Evolutionary conservation across 2,113 vertebrate species (phyloP).

Genomic region (Spea bombifrons): DNA sequence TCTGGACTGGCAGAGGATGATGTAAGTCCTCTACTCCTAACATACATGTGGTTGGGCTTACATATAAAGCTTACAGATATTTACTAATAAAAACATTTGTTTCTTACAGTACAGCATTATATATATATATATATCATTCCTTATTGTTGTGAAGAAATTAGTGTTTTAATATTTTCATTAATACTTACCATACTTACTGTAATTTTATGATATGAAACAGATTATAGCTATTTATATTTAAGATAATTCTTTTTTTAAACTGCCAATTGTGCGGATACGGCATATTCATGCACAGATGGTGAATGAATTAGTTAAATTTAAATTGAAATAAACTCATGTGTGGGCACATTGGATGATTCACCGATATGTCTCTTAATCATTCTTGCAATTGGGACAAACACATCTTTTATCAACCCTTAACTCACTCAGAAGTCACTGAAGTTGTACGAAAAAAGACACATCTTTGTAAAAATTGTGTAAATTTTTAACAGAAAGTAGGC

Average conservation of each 20-base stretch:
- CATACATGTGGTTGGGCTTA: too few relatives aligned
- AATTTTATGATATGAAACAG: neutral
- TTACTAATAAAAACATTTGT: too few relatives aligned
- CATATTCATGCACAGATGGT: slow-evolving; percentile 39
- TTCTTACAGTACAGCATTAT: too few relatives aligned
- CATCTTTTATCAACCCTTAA: slow-evolving; percentile 25
- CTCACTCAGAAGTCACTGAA: slow-evolving; percentile 38
- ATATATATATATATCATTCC: too few relatives aligned
- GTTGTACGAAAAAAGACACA: neutral
- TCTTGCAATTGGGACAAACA: slow-evolving; percentile 18
- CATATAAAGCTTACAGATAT: too few relatives aligned
- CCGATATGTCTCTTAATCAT: slow-evolving; percentile 41
- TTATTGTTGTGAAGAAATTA: too few relatives aligned
- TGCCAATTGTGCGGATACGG: neutral
- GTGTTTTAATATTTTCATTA: too few relatives aligned
- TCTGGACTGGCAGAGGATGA: too few relatives aligned
- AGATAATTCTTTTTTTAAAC: slow-evolving; percentile 1
- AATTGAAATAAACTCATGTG: slow-evolving; percentile 33
- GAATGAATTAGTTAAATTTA: slow-evolving; percentile 38
- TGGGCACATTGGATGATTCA: slow-evolving; percentile 44
- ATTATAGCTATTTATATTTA: neutral
- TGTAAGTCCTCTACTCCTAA: too few relatives aligned
- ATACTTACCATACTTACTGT: too few relatives aligned
- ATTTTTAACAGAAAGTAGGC: too few relatives aligned
- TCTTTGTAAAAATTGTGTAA: too few relatives aligned